Base-by-base conservation (phyloP, 1,140 invertebrate species). In the Papilio machaon region DNA sequence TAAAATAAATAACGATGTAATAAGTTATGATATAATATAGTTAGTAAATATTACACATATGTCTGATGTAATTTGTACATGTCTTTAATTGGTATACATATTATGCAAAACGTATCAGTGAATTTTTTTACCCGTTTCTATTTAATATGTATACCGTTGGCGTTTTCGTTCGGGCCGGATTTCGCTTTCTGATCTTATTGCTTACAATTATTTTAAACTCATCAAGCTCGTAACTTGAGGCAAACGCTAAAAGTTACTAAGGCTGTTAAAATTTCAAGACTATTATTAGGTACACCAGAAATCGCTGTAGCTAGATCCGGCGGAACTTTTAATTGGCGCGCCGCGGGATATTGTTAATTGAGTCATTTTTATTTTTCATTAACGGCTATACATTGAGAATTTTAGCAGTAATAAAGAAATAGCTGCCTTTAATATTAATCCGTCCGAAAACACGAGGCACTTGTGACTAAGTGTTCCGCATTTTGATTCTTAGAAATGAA, bases 261-360 rank as follows among this genome's bases (percentile, higher is more conserved):
- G 85, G 83, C 84, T 82, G 84, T 90, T 88, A 89, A 88, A 89
- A 88, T 88, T 86, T 89, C 84, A 88, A 88, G 86, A 83, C 84
- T 80, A 85, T 88, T 89, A 86, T 84, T 89, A 89, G 73, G 74
- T 78, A 80, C 82, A 86, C 80, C 82, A 85, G 85, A 82, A 86
- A 86, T 85, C 83, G 85, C 75, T 85, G 84, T 84, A 85, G 80
- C 83, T 73, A 85, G 82, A 85, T 85, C 86, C 81, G 80, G 80
- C 82, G 81, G 78, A 92, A 92, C 90, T 92, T 92, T 92, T 92
- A 92, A 92, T 92, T 92, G 89, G 91, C 84, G 84, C 85, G 83
- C 86, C 82, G 81, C 80, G 80, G 86, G 86, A 89, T 89, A 88
- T 88, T 87, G 89, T 89, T 89, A 89, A 87, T 87, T 85, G 86